Percentiles rank a stretch among this genome's conserved stretches.
These are phyloP conservation scores for Holothuria scabra DNA, from an alignment of 53 echinoderm and acorn worm species.

Conservation along the genomic window DNA sequence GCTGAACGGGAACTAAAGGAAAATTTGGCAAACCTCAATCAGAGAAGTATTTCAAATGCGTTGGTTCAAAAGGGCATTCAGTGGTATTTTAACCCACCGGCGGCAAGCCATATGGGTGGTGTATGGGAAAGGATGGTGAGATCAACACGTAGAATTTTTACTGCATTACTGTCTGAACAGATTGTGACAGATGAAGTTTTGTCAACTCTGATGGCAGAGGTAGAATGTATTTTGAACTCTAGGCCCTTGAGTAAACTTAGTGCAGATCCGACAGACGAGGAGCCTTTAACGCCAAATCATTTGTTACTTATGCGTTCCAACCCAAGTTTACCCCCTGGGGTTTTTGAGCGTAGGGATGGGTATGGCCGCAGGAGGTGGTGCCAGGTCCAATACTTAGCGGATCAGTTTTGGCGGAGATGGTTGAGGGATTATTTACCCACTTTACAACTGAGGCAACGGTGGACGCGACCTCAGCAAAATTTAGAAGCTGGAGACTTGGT, in stretches of 20 bases:
- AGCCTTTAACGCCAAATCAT: not conserved
- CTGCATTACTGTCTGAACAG: not conserved
- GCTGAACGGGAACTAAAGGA: not conserved
- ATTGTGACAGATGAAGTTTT: not conserved
- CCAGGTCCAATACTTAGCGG: not conserved
- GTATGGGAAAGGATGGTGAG: slow-evolving; percentile 8
- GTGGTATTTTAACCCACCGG: slow-evolving; percentile 1
- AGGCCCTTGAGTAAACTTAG: not conserved
- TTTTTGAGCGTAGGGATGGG: not conserved
- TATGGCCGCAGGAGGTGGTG: slow-evolving; percentile 13
- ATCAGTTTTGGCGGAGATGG: not conserved
- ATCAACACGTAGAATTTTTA: not conserved
- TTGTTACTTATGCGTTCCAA: not conserved
- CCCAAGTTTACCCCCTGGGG: too few species aligned
- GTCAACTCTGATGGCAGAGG: not conserved
- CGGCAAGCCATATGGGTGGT: not conserved
- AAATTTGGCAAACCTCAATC: not conserved
- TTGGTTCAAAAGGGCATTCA: not conserved
- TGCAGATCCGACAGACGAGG: not conserved
- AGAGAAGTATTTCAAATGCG: not conserved
- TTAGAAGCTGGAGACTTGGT: too few species aligned
- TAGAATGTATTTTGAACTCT: not conserved
- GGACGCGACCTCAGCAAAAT: slow-evolving; percentile 20
- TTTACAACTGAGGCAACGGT: slow-evolving; percentile 24
- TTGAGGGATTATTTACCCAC: not conserved